These are phyloP conservation scores for Agrypnus murinus DNA, from an alignment of 2,888 invertebrate species.

Conservation along the genomic window DNA sequence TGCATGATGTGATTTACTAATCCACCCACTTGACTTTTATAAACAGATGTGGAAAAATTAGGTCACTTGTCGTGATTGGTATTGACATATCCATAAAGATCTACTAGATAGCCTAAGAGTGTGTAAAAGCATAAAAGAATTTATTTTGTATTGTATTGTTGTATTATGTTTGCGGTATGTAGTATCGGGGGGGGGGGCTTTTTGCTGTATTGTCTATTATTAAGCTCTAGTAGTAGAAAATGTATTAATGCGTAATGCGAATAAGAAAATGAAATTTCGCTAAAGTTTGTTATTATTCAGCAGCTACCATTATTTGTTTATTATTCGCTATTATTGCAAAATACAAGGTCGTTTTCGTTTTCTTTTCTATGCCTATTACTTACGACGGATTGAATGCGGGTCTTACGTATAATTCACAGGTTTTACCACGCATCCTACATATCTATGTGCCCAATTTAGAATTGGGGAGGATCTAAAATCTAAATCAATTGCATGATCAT, in stretches of 20 bases:
- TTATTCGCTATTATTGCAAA: conserved; percentile 1
- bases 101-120: conserved; percentile 30
- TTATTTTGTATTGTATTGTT: conserved; percentile 19
- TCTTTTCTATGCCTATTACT: too few species aligned
- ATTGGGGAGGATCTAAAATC: too few species aligned
- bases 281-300: conserved; percentile 13
- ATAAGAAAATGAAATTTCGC: conserved; percentile 15
- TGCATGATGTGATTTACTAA: conserved; percentile 34
- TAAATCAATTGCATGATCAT: too few species aligned
- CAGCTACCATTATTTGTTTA: conserved; percentile 14
- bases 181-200: too few species aligned
- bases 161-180: too few species aligned
- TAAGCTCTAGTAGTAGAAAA: too few species aligned
- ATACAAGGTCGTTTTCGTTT: conserved; percentile 10
- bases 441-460: too few species aligned
- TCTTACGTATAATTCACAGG: too few species aligned
- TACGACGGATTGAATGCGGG: too few species aligned
- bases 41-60: conserved; percentile 36
- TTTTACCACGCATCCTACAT: too few species aligned
- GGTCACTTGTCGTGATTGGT: conserved; percentile 45
- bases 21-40: conserved; percentile 42
- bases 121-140: conserved; percentile 13
- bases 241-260: conserved; percentile 17
- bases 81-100: conserved; percentile 38
- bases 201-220: conserved; percentile 9